Conservation (phyloP, 2,888 invertebrate species). For the Julus scandinavius region DNA sequence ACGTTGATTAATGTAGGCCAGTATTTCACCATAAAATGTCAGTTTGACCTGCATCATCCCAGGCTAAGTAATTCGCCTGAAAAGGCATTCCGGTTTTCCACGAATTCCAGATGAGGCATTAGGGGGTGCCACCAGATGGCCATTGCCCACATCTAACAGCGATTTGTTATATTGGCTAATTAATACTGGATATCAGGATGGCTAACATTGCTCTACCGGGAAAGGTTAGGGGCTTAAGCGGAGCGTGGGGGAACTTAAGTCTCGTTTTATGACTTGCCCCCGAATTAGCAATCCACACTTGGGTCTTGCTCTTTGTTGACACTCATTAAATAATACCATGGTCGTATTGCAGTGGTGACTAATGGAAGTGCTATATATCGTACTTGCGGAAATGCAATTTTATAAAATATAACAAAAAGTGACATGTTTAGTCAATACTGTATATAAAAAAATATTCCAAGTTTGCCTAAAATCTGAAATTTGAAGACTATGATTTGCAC, state of each 20-base stretch:
- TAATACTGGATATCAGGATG: neutral
- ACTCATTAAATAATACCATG: too few species aligned
- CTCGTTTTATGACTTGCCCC: neutral
- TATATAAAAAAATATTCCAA: too few species aligned
- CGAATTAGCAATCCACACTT: neutral
- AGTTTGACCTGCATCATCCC: neutral
- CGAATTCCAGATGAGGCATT: neutral
- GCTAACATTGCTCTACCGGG: neutral
- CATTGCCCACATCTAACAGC: neutral
- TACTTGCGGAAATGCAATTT: too few species aligned
- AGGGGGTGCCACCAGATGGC: neutral
- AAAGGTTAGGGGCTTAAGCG: neutral
- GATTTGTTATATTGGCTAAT: neutral
- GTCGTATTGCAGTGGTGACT: too few species aligned
- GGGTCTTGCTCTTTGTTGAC: neutral
- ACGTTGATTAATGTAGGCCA: slow-evolving; percentile 19
- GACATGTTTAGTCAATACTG: too few species aligned
- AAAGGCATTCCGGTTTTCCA: neutral
- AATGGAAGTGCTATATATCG: too few species aligned
- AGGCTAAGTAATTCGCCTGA: neutral
- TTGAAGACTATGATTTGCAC: too few species aligned
- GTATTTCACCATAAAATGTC: neutral
- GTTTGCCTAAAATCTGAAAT: too few species aligned
- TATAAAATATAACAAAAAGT: too few species aligned
- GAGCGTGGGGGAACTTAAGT: neutral